Evolutionary conservation across 2,797 vertebrate species (phyloP).

Genomic region (Xiphophorus birchmanni): DNA sequence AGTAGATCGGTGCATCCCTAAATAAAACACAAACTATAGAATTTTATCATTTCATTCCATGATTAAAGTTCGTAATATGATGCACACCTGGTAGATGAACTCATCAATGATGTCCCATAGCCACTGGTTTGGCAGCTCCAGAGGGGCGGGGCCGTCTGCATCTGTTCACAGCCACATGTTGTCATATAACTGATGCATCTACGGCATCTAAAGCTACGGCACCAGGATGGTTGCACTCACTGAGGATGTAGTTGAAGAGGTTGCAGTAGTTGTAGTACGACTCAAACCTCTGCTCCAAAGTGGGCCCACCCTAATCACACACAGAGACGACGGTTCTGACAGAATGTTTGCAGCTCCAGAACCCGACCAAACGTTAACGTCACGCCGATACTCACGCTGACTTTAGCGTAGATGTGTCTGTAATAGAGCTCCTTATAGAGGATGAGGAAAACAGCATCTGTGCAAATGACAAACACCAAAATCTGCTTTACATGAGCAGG

Average conservation of each 20-base stretch:
- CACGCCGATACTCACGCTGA: constrained; percentile 89
- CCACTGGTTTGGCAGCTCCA: constrained; percentile 99
- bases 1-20: neutral
- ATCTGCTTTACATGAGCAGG: neutral
- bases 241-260: constrained; percentile 99
- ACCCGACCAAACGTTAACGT: rapidly evolving
- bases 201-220: neutral
- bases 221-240: constrained; percentile 80
- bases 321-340: constrained; percentile 10
- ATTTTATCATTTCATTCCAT: neutral
- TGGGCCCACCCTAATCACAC: constrained; percentile 89
- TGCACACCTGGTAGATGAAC: constrained; percentile 95
- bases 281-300: constrained; percentile 97
- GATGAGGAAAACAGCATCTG: constrained; percentile 98
- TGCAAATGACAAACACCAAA: constrained; percentile 17
- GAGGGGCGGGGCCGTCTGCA: constrained; percentile 95
- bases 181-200: neutral
- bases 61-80: neutral
- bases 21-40: neutral
- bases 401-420: constrained; percentile 98
- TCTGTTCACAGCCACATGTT: constrained; percentile 77
- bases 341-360: neutral
- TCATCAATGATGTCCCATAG: constrained; percentile 99
- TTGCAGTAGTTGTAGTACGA: constrained; percentile 99
- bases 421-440: constrained; percentile 98